phyloP scores from a whole-genome alignment of 2,888 invertebrate genomes.

The Tiliacea citrago region DNA sequence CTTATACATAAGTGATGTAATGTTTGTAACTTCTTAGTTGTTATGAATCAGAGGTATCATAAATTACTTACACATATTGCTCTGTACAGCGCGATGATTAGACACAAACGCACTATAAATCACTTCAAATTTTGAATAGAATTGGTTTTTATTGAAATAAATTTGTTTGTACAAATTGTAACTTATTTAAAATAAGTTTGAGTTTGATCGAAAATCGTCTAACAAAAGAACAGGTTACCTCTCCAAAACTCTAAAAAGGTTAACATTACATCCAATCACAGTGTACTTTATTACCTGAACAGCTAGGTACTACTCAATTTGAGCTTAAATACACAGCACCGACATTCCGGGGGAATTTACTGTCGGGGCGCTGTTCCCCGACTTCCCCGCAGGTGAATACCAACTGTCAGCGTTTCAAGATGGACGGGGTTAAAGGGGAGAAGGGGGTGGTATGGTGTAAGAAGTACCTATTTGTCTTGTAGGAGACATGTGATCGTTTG shows the following conservation, averaged over 20 bases:
- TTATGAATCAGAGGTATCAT: no score
- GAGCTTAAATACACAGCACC: slow-evolving; percentile 70
- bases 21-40: no score
- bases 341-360: slow-evolving; percentile 73
- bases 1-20: no score
- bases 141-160: neutral
- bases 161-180: neutral
- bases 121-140: no score
- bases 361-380: slow-evolving; percentile 66
- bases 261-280: slow-evolving; percentile 57
- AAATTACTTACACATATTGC: no score
- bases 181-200: neutral
- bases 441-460: slow-evolving; percentile 61
- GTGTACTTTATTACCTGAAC: slow-evolving; percentile 49
- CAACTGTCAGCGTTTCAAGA: slow-evolving; percentile 82
- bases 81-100: no score
- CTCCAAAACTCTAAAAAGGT: slow-evolving; percentile 1
- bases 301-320: slow-evolving; percentile 64
- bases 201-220: neutral
- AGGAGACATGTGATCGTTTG: slow-evolving; percentile 85
- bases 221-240: slow-evolving; percentile 21
- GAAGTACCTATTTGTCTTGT: slow-evolving; percentile 83
- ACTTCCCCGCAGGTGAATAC: slow-evolving; percentile 82
- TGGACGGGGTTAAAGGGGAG: slow-evolving; percentile 71
- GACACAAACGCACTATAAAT: no score